Conservation (phyloP, 2,113 vertebrate genomes). For the Silurus glanis region DNA sequence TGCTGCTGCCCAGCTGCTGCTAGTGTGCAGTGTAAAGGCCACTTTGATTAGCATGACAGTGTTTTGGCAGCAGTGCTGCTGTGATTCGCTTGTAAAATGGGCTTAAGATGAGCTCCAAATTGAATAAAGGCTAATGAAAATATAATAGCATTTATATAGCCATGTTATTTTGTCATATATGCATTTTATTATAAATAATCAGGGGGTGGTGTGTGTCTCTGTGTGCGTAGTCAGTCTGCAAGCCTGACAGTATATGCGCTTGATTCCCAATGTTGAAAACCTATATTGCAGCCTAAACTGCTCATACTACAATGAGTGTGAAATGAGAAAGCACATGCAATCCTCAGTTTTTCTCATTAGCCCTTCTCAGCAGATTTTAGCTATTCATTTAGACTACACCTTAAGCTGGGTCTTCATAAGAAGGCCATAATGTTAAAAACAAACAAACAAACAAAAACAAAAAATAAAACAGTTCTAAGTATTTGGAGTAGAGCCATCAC, state of each 20-base stretch:
- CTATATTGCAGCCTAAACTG: background rate
- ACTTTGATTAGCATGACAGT: background rate
- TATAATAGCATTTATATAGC: background rate
- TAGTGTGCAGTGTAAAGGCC: background rate
- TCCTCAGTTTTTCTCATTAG: background rate
- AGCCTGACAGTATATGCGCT: no score
- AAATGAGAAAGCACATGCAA: background rate
- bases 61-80: background rate
- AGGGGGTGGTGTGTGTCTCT: background rate
- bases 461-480: background rate
- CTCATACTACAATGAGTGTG: background rate
- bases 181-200: background rate
- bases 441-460: background rate
- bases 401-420: background rate
- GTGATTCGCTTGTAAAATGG: background rate
- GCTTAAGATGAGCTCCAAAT: background rate
- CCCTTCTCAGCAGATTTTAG: background rate
- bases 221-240: background rate
- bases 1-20: background rate
- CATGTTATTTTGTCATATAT: background rate
- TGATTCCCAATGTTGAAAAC: background rate
- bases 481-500: background rate
- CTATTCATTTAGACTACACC: slow-evolving; percentile 11
- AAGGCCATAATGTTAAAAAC: background rate
- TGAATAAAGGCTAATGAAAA: background rate